Conservation (phyloP, 2,113 vertebrate species). For the Plecotus auritus region DNA sequence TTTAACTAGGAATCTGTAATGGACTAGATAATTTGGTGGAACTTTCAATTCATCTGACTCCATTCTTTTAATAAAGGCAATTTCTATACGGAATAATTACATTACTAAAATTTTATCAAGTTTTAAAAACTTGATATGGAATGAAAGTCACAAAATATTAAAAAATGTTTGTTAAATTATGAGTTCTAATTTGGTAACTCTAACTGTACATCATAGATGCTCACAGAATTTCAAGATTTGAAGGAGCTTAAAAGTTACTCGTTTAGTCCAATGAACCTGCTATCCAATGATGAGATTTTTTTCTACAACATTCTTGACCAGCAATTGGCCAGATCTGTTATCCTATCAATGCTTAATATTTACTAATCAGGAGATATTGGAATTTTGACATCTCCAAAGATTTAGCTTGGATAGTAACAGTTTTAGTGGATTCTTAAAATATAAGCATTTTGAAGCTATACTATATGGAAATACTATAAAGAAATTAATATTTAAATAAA, state of each 20-base stretch:
- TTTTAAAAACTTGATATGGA: conserved; percentile 6
- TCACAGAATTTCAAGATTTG: neutral
- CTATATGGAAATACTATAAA: neutral
- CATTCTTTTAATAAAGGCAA: conserved; percentile 9
- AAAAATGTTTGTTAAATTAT: neutral
- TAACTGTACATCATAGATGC: neutral
- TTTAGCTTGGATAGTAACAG: conserved; percentile 16
- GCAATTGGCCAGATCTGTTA: neutral
- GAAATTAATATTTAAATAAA: conserved; percentile 12
- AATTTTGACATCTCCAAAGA: conserved; percentile 30
- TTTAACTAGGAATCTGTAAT: conserved; percentile 18
- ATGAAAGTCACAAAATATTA: conserved; percentile 28
- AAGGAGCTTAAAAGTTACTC: neutral
- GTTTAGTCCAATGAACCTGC: neutral
- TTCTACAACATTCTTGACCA: neutral
- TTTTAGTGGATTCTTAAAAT: neutral
- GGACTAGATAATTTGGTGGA: neutral
- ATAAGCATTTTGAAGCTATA: conserved; percentile 31
- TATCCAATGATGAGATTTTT: neutral
- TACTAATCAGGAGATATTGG: neutral
- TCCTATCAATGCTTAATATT: neutral
- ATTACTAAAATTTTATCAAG: neutral
- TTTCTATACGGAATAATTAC: neutral
- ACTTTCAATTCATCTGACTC: neutral
- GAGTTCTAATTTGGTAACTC: neutral